Evolutionary conservation across 2,888 invertebrate species (phyloP).

Genomic region (Oscheius sp.): DNA sequence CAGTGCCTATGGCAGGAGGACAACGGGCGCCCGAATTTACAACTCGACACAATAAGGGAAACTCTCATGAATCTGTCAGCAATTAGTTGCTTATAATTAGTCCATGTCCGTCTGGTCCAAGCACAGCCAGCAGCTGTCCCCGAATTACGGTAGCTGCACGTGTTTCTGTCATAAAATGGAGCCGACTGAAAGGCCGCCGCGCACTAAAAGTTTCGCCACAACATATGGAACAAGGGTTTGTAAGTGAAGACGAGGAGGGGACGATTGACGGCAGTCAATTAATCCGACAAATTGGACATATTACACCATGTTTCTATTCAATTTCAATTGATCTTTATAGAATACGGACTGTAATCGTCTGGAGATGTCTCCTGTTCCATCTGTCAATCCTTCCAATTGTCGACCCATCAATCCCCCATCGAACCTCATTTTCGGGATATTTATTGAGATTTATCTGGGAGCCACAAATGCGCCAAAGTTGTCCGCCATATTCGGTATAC

Average conservation of each 20-base stretch:
- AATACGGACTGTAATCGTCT: too few species aligned
- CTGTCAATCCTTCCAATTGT: too few species aligned
- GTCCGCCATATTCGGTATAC: not conserved
- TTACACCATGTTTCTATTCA: too few species aligned
- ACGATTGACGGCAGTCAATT: constrained; percentile 1
- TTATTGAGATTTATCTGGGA: constrained; percentile 4
- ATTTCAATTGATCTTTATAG: too few species aligned
- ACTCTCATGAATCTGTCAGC: not conserved
- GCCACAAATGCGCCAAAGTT: not conserved
- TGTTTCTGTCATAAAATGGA: constrained; percentile 35
- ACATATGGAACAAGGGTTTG: constrained; percentile 30
- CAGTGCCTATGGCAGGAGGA: not conserved
- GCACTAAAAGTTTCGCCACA: constrained; percentile 37
- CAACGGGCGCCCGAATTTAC: not conserved
- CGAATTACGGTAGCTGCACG: constrained; percentile 31
- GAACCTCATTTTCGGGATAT: not conserved
- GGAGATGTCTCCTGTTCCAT: too few species aligned
- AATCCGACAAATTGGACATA: not conserved
- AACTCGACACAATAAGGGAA: not conserved
- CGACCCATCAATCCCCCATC: not conserved
- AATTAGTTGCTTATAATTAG: constrained; percentile 30
- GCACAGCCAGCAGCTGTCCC: constrained; percentile 21
- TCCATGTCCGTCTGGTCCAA: constrained; percentile 7
- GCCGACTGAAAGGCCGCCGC: constrained; percentile 37
- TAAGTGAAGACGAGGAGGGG: not conserved